phyloP scores from a whole-genome alignment of 2,797 vertebrate genomes.

The Spea hammondii region DNA sequence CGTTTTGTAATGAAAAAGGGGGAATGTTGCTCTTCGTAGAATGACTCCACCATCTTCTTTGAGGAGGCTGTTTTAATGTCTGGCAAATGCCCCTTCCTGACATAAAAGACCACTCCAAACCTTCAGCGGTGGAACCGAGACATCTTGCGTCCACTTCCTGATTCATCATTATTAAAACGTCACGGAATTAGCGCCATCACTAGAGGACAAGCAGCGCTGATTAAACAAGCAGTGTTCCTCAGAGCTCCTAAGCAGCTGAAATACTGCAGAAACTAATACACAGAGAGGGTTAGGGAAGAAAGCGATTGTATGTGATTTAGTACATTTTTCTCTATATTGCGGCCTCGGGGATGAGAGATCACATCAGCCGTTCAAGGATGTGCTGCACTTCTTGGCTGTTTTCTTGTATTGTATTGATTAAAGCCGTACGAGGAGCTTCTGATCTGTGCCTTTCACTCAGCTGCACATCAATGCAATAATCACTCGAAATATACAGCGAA shows the following conservation, averaged over 20 bases:
- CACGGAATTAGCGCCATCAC: constrained; percentile 24
- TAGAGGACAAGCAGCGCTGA: constrained; percentile 15
- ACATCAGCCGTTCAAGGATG: constrained; percentile 32
- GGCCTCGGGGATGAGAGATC: constrained; percentile 37
- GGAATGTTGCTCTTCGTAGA: too few species aligned
- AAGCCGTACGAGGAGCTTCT: constrained; percentile 35
- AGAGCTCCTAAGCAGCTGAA: constrained; percentile 26
- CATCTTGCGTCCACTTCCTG: not conserved
- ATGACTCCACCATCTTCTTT: too few species aligned
- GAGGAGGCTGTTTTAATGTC: too few species aligned
- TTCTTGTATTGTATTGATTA: constrained; percentile 44
- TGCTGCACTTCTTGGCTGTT: constrained; percentile 47
- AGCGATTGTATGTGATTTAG: constrained; percentile 33
- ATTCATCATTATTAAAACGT: constrained; percentile 38
- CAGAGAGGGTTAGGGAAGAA: constrained; percentile 12
- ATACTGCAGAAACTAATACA: constrained; percentile 1
- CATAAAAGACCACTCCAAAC: not conserved
- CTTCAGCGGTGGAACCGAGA: not conserved
- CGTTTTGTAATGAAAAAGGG: too few species aligned
- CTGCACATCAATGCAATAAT: constrained; percentile 29
- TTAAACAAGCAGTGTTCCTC: constrained; percentile 6
- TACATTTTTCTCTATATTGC: constrained; percentile 48
- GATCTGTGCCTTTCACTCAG: constrained; percentile 31
- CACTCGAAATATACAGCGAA: constrained; percentile 24
- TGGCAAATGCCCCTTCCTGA: too few species aligned